A percentile compares a stretch with the other conserved stretches of the same genome.
These are phyloP conservation scores for Micromesistius poutassou DNA, from an alignment of 2,797 vertebrate genomes.

Conservation along the genomic window DNA sequence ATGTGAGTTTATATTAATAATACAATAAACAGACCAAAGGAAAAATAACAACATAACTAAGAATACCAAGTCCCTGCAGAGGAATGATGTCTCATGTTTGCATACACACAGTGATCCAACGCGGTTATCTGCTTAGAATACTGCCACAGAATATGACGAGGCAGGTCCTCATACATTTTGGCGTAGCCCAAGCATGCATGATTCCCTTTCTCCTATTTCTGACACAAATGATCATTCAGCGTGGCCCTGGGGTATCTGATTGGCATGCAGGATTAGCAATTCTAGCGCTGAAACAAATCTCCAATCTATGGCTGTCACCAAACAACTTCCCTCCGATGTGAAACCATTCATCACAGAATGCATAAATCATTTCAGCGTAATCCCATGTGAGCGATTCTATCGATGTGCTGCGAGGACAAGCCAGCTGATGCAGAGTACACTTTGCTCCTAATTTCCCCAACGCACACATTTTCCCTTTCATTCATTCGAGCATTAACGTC, in stretches of 20 bases:
- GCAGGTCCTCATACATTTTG: not conserved
- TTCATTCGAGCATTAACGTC: slow-evolving; percentile 34
- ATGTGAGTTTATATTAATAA: too few relatives aligned
- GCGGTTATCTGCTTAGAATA: not conserved
- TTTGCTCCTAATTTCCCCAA: slow-evolving; percentile 55
- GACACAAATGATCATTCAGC: not conserved
- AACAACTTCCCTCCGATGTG: slow-evolving; percentile 27
- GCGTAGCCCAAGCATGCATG: not conserved
- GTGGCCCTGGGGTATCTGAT: not conserved
- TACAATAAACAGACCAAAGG: not conserved
- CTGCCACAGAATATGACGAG: not conserved
- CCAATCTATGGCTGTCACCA: slow-evolving; percentile 4
- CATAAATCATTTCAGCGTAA: slow-evolving; percentile 43
- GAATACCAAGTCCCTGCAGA: not conserved
- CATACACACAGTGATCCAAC: not conserved
- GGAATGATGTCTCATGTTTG: not conserved
- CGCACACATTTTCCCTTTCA: slow-evolving; percentile 45
- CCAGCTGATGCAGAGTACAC: slow-evolving; percentile 36
- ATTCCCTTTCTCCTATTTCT: not conserved
- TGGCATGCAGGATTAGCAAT: not conserved
- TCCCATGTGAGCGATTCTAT: slow-evolving; percentile 45
- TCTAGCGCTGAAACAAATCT: slow-evolving; percentile 3
- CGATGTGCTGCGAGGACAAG: slow-evolving; percentile 50
- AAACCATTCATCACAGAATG: slow-evolving; percentile 41
- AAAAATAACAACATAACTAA: not conserved